Percentiles rank a stretch among this genome's conserved stretches.
Evolutionary conservation across 2,888 invertebrate genomes (phyloP).

Genomic region (Drosophila subquinaria): DNA sequence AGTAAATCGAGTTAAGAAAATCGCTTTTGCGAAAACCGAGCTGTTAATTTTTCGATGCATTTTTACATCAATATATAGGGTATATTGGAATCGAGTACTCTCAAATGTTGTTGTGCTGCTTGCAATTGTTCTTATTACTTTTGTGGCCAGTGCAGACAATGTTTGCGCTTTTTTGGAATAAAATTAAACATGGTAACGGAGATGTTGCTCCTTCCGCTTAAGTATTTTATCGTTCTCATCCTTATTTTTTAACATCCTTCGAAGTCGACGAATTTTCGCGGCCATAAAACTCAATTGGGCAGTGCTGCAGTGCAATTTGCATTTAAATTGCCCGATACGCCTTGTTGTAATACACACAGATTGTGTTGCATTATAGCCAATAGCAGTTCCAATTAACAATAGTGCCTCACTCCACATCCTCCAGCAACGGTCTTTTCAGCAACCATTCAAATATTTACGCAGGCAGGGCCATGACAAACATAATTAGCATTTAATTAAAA

Average conservation of each 20-base stretch:
- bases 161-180: conserved; percentile 39
- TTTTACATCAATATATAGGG: neutral
- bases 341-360: conserved; percentile 24
- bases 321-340: conserved; percentile 67
- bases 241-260: conserved; percentile 25
- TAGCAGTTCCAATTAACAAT: conserved; percentile 48
- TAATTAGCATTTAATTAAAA: conserved; percentile 81
- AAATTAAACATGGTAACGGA: conserved; percentile 57
- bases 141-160: conserved; percentile 33
- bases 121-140: conserved; percentile 29
- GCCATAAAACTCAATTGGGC: conserved; percentile 57
- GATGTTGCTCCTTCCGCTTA: conserved; percentile 32
- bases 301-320: conserved; percentile 68
- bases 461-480: conserved; percentile 62
- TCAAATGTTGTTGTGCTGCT: neutral
- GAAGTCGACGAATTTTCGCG: conserved; percentile 24
- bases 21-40: too few relatives aligned
- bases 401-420: neutral
- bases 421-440: conserved; percentile 8
- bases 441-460: conserved; percentile 66
- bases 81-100: neutral
- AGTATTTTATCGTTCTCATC: conserved; percentile 39
- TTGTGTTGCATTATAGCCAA: conserved; percentile 28
- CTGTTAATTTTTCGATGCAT: too few relatives aligned
- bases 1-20: too few relatives aligned